Evolutionary conservation across 2,797 vertebrate species (phyloP), one percentile per base, ranked within the genome.

Genomic region (Sebastes iracundus): DNA sequence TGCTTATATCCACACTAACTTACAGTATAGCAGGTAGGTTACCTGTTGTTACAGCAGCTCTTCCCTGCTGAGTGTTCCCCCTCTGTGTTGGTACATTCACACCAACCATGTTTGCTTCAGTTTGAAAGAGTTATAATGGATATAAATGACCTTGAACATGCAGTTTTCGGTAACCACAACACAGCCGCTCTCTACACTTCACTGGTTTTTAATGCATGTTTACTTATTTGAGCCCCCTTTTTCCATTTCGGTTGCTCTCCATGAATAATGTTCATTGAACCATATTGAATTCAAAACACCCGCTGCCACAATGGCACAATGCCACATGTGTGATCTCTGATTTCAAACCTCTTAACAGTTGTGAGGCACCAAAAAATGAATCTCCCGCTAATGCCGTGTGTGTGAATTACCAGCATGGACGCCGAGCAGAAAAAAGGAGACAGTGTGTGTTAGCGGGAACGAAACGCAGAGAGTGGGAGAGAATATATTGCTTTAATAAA

Each of bases 401-500:
- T 20, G 80, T 22, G 20, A 73, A 67, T 67, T 16, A 62, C 3
- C 33, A 27, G 69, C 68, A 61, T 56, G 65, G 59, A 60, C 14
- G 18, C 2, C 38, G 16, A 78, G 62, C 23, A 30, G 12, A 22
- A 55, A n/a, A 49, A 22, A 60, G 28, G 22, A 77, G 30, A 60
- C 35, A 9, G 30, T 60, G 60, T 13, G 25, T 63, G 71, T 16
- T 1, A 38, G 71, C 3, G 18, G 5, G 7, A 70, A 32, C 46
- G 75, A 63, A 12, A 16, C 9, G 70, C 16, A 62, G 64, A 60
- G 68, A 61, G 65, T 9, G 30, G 65, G 49, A 16, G 69, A 80
- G 62, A 77, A 83, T 75, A 70, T 69, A 82, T 61, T 55, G 71
- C 59, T 82, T 86, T 84, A 82, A 87, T 89, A 80, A 91, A 91